These are phyloP conservation scores for Idaea straminata DNA, from an alignment of 2,888 invertebrate species.

Conservation along the genomic window DNA sequence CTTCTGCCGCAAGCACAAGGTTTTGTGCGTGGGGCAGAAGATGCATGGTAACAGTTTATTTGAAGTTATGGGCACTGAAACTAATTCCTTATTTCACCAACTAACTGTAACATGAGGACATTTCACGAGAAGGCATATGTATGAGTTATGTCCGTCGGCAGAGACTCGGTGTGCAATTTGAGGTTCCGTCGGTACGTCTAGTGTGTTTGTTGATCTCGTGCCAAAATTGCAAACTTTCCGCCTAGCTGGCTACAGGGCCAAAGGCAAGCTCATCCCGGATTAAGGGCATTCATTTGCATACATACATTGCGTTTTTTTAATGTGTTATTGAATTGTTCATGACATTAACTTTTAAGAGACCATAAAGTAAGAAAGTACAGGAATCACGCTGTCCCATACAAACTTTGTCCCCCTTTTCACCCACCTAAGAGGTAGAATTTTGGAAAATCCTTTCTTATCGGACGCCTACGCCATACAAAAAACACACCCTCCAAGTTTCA, in stretches of 20 bases:
- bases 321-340: not conserved
- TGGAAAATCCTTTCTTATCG: too few species aligned
- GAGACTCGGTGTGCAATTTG: conserved; percentile 70
- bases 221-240: conserved; percentile 73
- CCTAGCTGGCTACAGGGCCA: conserved; percentile 37
- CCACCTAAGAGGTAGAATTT: too few species aligned
- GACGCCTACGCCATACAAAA: too few species aligned
- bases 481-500: too few species aligned
- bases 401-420: too few species aligned
- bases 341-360: not conserved
- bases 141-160: conserved; percentile 58
- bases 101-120: conserved; percentile 43
- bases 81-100: conserved; percentile 20
- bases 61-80: conserved; percentile 1
- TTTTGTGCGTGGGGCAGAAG: too few species aligned
- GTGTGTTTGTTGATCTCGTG: conserved; percentile 55
- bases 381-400: too few species aligned
- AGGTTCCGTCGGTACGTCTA: conserved; percentile 55
- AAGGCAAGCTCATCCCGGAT: conserved; percentile 40
- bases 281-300: conserved; percentile 23
- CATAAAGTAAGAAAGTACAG: too few species aligned
- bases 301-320: not conserved
- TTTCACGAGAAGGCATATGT: conserved; percentile 56
- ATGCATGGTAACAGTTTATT: too few species aligned
- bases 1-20: too few species aligned